Evolutionary conservation across 1,140 invertebrate species (phyloP).

Genomic region (Wasmannia auropunctata): DNA sequence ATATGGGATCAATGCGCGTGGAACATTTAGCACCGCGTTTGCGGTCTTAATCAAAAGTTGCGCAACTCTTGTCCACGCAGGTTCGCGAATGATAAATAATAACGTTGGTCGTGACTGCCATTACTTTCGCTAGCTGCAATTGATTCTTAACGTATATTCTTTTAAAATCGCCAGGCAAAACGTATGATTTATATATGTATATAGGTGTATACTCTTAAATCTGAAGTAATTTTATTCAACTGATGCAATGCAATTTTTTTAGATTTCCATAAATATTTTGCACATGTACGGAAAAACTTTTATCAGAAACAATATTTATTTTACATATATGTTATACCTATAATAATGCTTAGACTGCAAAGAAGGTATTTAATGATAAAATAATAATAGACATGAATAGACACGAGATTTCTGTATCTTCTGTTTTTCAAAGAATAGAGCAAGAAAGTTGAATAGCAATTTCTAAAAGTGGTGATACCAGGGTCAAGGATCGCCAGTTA

Average conservation of each 20-base stretch:
- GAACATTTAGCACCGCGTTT: slow-evolving; percentile 58
- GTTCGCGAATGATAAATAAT: slow-evolving; percentile 39
- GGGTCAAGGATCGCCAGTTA: neutral
- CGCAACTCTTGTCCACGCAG: neutral
- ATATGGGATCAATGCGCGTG: slow-evolving; percentile 32
- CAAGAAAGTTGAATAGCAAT: neutral
- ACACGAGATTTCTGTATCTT: neutral
- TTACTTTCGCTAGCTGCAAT: slow-evolving; percentile 29
- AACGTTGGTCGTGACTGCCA: slow-evolving; percentile 23
- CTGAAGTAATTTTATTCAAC: neutral
- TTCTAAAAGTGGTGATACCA: neutral
- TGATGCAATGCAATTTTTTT: neutral
- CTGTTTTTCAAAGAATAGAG: neutral
- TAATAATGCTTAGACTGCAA: neutral
- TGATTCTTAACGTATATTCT: slow-evolving; percentile 1
- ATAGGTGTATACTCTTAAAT: neutral
- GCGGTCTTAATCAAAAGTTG: slow-evolving; percentile 60
- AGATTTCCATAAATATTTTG: neutral
- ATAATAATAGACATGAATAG: neutral
- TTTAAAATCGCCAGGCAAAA: neutral
- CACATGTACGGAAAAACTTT: neutral
- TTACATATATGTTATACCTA: too few species aligned
- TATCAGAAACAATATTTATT: neutral
- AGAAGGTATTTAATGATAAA: neutral
- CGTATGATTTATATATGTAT: too few species aligned